Percentiles rank a stretch among this genome's conserved stretches.
Evolutionary conservation across 2,797 vertebrate species (phyloP).

Genomic region (Notamacropus eugenii): DNA sequence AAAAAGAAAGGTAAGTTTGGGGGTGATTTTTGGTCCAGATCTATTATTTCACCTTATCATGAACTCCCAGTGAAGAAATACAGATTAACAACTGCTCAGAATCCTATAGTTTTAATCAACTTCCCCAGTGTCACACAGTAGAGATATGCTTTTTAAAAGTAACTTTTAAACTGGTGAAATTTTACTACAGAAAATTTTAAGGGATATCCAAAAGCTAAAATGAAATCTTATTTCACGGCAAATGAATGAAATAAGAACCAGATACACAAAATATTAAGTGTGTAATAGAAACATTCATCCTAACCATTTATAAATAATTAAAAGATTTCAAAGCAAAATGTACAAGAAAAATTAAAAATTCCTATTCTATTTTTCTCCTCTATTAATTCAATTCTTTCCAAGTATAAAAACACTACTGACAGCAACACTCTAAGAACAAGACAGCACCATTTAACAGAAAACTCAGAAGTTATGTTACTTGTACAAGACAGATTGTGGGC

Average conservation of each 20-base stretch:
- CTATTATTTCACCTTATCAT: neutral
- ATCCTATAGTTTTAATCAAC: neutral
- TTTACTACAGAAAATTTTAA: neutral
- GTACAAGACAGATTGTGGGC: neutral
- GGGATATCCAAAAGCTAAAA: slow-evolving; percentile 1
- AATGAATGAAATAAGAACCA: neutral
- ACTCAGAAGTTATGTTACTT: neutral
- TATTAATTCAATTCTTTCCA: neutral
- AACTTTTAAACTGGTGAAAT: neutral
- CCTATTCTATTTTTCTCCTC: neutral
- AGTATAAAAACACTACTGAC: neutral
- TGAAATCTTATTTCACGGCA: slow-evolving; percentile 1
- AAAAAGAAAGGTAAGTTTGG: neutral
- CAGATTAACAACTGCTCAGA: neutral
- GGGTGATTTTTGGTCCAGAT: neutral
- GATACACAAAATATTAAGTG: neutral
- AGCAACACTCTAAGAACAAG: neutral
- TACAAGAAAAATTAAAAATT: neutral
- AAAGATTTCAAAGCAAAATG: slow-evolving; percentile 4
- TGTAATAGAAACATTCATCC: neutral
- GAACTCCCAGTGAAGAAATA: neutral
- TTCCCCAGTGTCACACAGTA: neutral
- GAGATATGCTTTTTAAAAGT: neutral
- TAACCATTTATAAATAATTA: neutral
- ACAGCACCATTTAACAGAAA: neutral